A percentile compares a stretch with the other conserved stretches of the same genome.
These are phyloP conservation scores for Pterois miles DNA, from an alignment of 2,797 vertebrate species.

Conservation along the genomic window DNA sequence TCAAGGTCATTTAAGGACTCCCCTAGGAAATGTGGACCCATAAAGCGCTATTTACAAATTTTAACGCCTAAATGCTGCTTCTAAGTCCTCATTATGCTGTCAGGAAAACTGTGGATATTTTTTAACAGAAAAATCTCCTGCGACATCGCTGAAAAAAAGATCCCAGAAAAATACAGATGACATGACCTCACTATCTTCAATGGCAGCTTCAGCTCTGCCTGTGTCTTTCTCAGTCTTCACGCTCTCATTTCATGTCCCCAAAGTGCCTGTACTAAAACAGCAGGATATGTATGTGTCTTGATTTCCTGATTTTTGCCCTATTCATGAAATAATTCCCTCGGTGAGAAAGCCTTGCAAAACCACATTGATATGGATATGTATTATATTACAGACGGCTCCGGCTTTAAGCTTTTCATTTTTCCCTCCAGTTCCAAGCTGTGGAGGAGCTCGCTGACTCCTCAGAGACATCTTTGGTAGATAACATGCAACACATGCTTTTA, in stretches of 20 bases:
- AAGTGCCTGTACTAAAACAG: background rate
- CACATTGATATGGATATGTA: conserved; percentile 16
- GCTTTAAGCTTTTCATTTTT: conserved; percentile 28
- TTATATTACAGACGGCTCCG: conserved; percentile 8
- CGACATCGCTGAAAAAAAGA: background rate
- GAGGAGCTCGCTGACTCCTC: conserved; percentile 6
- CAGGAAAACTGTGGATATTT: too few relatives aligned
- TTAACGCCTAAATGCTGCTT: background rate
- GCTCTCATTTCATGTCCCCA: background rate
- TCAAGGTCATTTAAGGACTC: background rate
- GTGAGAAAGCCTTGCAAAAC: conserved; percentile 17
- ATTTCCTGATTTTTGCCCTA: conserved; percentile 25
- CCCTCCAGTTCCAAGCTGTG: background rate
- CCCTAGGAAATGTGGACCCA: background rate
- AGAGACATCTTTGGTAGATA: conserved; percentile 25
- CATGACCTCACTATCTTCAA: background rate
- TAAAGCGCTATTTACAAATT: background rate
- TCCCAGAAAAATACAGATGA: background rate
- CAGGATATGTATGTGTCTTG: conserved; percentile 34
- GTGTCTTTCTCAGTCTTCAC: background rate
- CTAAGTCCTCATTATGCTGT: background rate
- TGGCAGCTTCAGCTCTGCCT: background rate
- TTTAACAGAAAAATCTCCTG: background rate
- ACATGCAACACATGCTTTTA: background rate
- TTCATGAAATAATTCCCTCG: conserved; percentile 13